Conservation (phyloP, 2,797 vertebrate species). For the Xenopus petersii region DNA sequence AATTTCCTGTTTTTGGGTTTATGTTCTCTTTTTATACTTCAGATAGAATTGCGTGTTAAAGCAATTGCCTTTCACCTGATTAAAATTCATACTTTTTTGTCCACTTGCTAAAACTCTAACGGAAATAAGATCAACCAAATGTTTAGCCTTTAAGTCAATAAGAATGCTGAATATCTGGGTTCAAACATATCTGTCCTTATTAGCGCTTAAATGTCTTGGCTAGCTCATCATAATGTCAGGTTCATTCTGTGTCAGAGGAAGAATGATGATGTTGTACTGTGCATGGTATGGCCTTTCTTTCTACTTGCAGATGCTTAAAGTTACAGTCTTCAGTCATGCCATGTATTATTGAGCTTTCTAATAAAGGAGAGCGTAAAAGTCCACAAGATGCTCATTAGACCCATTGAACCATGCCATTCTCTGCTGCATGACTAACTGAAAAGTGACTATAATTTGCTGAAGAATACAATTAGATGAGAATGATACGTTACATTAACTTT, state of each 20-base stretch:
- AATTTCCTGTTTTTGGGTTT: too few relatives aligned
- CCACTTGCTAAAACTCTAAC: too few relatives aligned
- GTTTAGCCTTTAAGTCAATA: too few relatives aligned
- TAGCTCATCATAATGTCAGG: conserved; percentile 3
- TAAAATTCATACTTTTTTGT: too few relatives aligned
- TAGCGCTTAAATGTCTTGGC: conserved; percentile 13
- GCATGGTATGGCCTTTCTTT: conserved; percentile 1
- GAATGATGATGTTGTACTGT: conserved; percentile 1
- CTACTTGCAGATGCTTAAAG: conserved; percentile 17
- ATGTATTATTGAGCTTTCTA: conserved; percentile 33
- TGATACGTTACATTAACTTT: conserved; percentile 84
- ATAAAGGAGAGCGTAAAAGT: conserved; percentile 40
- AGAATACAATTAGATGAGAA: conserved; percentile 84
- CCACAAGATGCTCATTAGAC: conserved; percentile 60
- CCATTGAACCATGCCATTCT: conserved; percentile 50
- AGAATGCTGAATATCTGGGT: too few relatives aligned
- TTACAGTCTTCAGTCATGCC: conserved; percentile 7
- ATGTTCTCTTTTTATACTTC: too few relatives aligned
- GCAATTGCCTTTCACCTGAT: too few relatives aligned
- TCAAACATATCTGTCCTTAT: neutral
- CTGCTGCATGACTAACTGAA: conserved; percentile 62
- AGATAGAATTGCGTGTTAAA: too few relatives aligned
- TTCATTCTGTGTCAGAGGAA: conserved; percentile 9
- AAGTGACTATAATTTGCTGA: conserved; percentile 79
- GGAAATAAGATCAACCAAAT: too few relatives aligned